A percentile compares a stretch with the other conserved stretches of the same genome.
Evolutionary conservation across 2,113 vertebrate species (phyloP).

Genomic region (Perca flavescens): DNA sequence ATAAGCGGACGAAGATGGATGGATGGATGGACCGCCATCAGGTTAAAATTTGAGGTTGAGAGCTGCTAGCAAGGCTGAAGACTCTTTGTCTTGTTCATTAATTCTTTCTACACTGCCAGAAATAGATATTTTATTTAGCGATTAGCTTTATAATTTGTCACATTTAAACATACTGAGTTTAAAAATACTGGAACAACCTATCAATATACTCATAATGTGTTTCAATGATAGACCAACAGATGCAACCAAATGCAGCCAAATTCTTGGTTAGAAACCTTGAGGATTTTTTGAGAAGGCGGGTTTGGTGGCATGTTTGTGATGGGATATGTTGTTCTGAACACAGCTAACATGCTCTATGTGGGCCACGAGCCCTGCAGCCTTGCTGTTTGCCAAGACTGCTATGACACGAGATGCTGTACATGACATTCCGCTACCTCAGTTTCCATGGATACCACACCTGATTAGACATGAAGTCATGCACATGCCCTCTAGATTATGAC

Average conservation of each 20-base stretch:
- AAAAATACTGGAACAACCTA: not conserved
- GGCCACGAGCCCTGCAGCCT: slow-evolving; percentile 51
- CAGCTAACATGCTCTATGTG: slow-evolving; percentile 53
- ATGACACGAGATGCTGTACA: slow-evolving; percentile 60
- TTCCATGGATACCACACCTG: slow-evolving; percentile 82
- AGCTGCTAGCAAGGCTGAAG: not conserved
- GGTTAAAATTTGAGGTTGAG: not conserved
- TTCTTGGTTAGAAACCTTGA: not conserved
- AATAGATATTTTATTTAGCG: not conserved
- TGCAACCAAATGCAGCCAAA: not conserved
- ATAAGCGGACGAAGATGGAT: no score
- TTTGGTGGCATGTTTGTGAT: slow-evolving; percentile 39
- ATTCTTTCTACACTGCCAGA: not conserved
- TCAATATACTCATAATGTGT: not conserved
- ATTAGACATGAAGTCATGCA: slow-evolving; percentile 78
- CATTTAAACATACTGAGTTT: not conserved
- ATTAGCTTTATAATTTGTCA: not conserved
- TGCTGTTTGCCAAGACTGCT: slow-evolving; percentile 55
- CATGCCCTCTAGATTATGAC: slow-evolving; percentile 67
- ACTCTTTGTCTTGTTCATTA: not conserved
- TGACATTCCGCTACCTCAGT: slow-evolving; percentile 76
- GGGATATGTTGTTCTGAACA: slow-evolving; percentile 52
- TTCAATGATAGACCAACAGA: not conserved
- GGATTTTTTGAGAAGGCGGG: slow-evolving; percentile 22
- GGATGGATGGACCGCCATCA: no score